Evolutionary conservation across 2,888 invertebrate species (phyloP), one percentile per base, ranked within the genome.

Genomic region (Scelioninae gen. 1): DNA sequence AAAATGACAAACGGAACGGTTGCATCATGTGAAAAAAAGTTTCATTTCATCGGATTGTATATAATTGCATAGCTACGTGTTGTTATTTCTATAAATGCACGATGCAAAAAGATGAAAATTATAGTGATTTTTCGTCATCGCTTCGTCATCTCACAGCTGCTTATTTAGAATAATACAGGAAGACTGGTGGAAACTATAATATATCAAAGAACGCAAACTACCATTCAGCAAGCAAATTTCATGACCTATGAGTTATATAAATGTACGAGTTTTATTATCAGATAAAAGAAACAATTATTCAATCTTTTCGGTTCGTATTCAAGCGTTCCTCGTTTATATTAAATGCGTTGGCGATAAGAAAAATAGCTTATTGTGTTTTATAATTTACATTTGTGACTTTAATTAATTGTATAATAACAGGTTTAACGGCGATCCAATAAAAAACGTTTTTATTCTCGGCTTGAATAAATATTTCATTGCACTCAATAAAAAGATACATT

Each of bases 181-280:
- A 82, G 84, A 82, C 82, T 76, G 78, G 53, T 84, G 53, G 74
- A 84, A 84, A 81, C 77, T 81, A 76, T 81, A 75, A 75, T 81
- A 71, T 76, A 65, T 71, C 74, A 80, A 68, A 81, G 75, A 81
- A 75, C 69, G 81, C 68, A 81, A 81, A 75, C 65, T 75, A 75
- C 63, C 81, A 75, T 80, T 80, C 79, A 81, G 51, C 75, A 69
- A 69, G 81, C 75, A 68, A 71, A 69, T 75, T 81, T 81, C 75
- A 75, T 81, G 81, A 75, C 65, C 81, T 75, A 81, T 10, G 69
- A 13, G 81, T 81, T 81, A 81, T 75, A 75, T 81, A 81, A 75
- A 81, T 71, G 81, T 81, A 81, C 74, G 62, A 75, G 69, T 81
- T 75, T 81, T 81, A 69, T 81, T 75, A 75, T 75, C 69, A 55